phyloP scores from a whole-genome alignment of 64 coral and sea anemone genomes.

The Platygyra sinensis region DNA sequence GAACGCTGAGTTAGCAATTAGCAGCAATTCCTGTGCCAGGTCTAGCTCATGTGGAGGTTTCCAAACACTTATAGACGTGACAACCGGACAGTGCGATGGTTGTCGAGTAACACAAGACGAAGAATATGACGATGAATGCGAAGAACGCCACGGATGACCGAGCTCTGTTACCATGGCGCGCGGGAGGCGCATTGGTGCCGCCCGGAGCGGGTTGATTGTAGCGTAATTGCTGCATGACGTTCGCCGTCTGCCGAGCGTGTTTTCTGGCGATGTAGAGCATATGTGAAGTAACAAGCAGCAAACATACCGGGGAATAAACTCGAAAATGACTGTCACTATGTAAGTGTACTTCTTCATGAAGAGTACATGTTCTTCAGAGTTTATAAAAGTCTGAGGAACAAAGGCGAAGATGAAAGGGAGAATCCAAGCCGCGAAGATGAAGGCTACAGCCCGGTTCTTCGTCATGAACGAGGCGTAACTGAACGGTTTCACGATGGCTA shows the following conservation, averaged over 20 bases:
- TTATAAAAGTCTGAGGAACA: neutral
- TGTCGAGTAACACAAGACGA: neutral
- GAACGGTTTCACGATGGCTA: slow-evolving; percentile 7
- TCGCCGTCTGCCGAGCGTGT: neutral
- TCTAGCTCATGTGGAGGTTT: fast-evolving
- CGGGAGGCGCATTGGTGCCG: neutral
- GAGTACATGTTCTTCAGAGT: neutral
- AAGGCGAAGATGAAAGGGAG: neutral
- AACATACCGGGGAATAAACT: neutral
- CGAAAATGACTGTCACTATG: neutral
- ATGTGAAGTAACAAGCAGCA: neutral
- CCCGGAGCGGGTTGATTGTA: slow-evolving; percentile 1
- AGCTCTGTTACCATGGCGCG: neutral
- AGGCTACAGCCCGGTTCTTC: neutral
- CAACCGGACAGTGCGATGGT: neutral
- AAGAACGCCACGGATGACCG: neutral
- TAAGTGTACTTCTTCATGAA: neutral
- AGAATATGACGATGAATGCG: neutral
- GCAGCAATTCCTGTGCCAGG: neutral
- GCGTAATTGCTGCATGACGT: neutral
- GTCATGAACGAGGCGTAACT: neutral
- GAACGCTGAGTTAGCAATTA: slow-evolving; percentile 29
- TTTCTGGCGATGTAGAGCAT: slow-evolving; percentile 26
- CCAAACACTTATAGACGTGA: neutral
- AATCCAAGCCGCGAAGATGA: slow-evolving; percentile 9